Evolutionary conservation across 2,888 invertebrate genomes (phyloP).

Genomic region (Arge pagana): DNA sequence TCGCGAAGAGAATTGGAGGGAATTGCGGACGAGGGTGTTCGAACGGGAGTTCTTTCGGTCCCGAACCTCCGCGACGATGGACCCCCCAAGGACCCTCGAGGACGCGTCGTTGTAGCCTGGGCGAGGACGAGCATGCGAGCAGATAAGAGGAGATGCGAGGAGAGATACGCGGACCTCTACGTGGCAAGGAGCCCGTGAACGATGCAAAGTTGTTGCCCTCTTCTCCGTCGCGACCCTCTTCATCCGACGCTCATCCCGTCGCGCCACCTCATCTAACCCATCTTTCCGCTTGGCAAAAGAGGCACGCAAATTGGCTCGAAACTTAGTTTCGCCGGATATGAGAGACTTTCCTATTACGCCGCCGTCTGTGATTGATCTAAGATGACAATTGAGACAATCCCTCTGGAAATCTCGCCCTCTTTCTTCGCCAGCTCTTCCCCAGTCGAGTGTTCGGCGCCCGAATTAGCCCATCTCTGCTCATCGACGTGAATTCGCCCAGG

Average conservation of each 20-base stretch:
- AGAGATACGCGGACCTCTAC: constrained; percentile 18
- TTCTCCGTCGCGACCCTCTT: no score
- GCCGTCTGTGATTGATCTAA: constrained; percentile 52
- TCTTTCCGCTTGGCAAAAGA: constrained; percentile 50
- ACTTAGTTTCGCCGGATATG: constrained; percentile 56
- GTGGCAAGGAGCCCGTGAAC: constrained; percentile 35
- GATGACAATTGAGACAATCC: constrained; percentile 45
- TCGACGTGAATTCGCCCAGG: no score
- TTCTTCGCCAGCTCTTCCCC: no score
- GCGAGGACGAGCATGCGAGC: no score
- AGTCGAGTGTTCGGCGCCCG: no score
- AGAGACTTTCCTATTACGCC: constrained; percentile 56
- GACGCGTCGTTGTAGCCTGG: no score
- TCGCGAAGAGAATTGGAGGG: constrained; percentile 63
- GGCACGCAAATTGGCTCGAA: constrained; percentile 56
- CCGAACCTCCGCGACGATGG: constrained; percentile 17
- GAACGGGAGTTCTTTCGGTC: constrained; percentile 38
- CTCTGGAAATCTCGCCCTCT: constrained; percentile 30
- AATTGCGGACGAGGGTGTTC: constrained; percentile 59
- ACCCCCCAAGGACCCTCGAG: constrained; percentile 6
- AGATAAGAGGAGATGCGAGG: constrained; percentile 20
- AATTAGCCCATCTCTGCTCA: no score
- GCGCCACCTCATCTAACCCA: constrained; percentile 29
- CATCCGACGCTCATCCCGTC: constrained; percentile 18
- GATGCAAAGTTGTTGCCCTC: constrained; percentile 47